Percentiles rank a stretch among this genome's conserved stretches.
These are phyloP conservation scores for Ornithoptera priamus DNA, from an alignment of 2,888 invertebrate genomes.

Conservation along the genomic window DNA sequence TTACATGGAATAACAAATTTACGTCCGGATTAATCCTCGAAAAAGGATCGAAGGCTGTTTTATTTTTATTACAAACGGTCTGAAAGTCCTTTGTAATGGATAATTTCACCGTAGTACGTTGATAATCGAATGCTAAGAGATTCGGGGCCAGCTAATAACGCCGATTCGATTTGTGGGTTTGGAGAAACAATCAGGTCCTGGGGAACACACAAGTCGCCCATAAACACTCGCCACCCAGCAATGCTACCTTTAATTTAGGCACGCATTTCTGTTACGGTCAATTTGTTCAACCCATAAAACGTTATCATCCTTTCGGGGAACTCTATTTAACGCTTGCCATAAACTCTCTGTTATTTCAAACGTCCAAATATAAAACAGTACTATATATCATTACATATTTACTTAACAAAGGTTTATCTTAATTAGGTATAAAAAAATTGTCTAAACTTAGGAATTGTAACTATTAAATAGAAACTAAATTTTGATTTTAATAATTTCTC, in stretches of 20 bases:
- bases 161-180: slow-evolving; percentile 28
- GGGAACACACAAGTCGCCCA: slow-evolving; percentile 54
- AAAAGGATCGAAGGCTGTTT: slow-evolving; percentile 6
- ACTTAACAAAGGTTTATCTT: not conserved
- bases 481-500: no score
- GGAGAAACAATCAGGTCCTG: slow-evolving; percentile 34
- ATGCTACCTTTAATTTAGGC: slow-evolving; percentile 44
- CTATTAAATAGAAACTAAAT: no score
- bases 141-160: slow-evolving; percentile 25
- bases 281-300: slow-evolving; percentile 35
- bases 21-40: slow-evolving; percentile 2
- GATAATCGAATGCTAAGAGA: slow-evolving; percentile 26
- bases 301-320: slow-evolving; percentile 25
- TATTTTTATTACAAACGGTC: slow-evolving; percentile 21
- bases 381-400: not conserved
- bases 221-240: slow-evolving; percentile 54
- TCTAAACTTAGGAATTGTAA: no score
- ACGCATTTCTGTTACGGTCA: slow-evolving; percentile 32
- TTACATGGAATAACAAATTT: slow-evolving; percentile 10
- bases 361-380: not conserved
- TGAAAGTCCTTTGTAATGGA: slow-evolving; percentile 17
- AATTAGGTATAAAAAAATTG: no score
- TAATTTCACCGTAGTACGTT: slow-evolving; percentile 10
- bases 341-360: slow-evolving; percentile 11
- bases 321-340: slow-evolving; percentile 19